Evolutionary conservation across 2,113 vertebrate species (phyloP), one percentile per base, ranked within the genome.

Genomic region (Mixornis gularis): DNA sequence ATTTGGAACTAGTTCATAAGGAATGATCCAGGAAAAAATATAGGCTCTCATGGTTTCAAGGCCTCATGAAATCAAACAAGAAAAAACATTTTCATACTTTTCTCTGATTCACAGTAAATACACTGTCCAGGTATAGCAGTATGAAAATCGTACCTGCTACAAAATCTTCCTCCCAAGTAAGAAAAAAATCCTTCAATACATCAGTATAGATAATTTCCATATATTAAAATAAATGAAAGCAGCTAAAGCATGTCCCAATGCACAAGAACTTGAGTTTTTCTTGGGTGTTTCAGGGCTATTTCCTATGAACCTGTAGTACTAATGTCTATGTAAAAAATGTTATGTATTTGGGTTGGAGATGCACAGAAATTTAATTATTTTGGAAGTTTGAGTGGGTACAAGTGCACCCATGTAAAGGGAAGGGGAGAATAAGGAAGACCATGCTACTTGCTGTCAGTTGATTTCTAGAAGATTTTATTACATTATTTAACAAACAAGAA

Each of bases 41-140:
- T 21, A 43, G 3, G 46, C 41, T 32, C 6, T 51, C 43, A 9
- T 6, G 4, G 25, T 66, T 82, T 70, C 19, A 73, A 81, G 74
- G 7, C 3, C 16, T 43, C 21, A 13, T 21, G 12, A 74, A 81
- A 62, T 74, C 41, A 66, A 73, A 59, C 1, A 74, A 20, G 9
- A 65, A 79, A 77, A 60, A 20, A 5, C 8, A 0, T 41, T 68
- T 65, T 68, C 25, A 10, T 66, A 14, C 2, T 43, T 88, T 51
- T 58, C 20, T n/a, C 5, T 64, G 51, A 53, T 68, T 86, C 36
- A 26, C 29, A 38, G 6, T 3, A 49, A 89, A 79, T 48, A 27
- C 7, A 40, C 5, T 27, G 2, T 26, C 9, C 21, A 22, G 3
- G 0, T 51, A 21, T 20, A 53, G 4, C 7, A 51, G 7, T 20